Evolutionary conservation across 2,888 invertebrate species (phyloP).

Genomic region (Elysia crispata): DNA sequence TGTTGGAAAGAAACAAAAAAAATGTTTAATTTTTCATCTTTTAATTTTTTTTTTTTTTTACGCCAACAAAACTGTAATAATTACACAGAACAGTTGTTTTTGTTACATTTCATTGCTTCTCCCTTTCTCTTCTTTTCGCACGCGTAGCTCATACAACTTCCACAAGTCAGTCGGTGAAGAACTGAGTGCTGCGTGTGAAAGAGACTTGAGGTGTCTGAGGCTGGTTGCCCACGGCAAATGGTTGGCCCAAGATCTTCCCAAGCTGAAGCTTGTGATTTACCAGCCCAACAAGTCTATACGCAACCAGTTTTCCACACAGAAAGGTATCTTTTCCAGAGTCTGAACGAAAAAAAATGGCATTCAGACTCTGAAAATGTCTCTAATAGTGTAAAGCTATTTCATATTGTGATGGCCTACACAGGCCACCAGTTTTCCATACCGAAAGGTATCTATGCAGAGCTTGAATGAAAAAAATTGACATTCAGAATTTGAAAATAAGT

Average conservation of each 20-base stretch:
- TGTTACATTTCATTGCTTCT: neutral
- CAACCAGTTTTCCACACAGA: slow-evolving; percentile 48
- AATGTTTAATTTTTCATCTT: too few relatives aligned
- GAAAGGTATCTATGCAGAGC: slow-evolving; percentile 27
- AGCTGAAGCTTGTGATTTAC: slow-evolving; percentile 44
- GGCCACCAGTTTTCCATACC: too few relatives aligned
- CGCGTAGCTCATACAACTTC: slow-evolving; percentile 39
- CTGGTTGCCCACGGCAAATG: slow-evolving; percentile 74
- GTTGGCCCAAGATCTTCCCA: slow-evolving; percentile 70
- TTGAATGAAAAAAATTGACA: too few relatives aligned
- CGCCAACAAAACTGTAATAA: neutral
- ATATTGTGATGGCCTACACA: too few relatives aligned
- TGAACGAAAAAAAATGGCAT: too few relatives aligned
- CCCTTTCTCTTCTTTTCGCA: neutral
- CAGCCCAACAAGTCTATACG: slow-evolving; percentile 45
- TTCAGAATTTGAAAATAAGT: too few relatives aligned
- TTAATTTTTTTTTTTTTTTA: neutral
- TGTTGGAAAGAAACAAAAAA: too few relatives aligned
- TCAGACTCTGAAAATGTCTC: too few relatives aligned
- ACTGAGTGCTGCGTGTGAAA: slow-evolving; percentile 55
- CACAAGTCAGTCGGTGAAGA: slow-evolving; percentile 47
- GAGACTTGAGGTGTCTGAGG: slow-evolving; percentile 71
- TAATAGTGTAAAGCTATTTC: too few relatives aligned
- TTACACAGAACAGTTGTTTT: neutral
- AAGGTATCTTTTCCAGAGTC: slow-evolving; percentile 23